These are phyloP conservation scores for Quadroppia sp. DNA, from an alignment of 2,888 invertebrate genomes.

Conservation along the genomic window DNA sequence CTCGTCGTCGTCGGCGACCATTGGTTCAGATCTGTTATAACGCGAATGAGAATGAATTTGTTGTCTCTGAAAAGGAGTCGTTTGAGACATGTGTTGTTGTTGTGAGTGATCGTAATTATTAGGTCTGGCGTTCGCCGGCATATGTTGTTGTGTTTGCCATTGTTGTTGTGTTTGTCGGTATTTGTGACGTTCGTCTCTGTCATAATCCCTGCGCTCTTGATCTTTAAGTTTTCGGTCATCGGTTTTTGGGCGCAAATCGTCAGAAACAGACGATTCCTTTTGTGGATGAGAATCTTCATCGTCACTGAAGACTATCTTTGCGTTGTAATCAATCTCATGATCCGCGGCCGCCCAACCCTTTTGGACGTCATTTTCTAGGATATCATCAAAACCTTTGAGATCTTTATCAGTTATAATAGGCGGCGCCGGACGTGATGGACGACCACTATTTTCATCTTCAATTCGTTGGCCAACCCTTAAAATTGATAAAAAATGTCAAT, in stretches of 20 bases:
- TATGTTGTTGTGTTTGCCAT: conserved; percentile 1
- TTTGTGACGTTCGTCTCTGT: neutral
- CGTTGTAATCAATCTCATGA: conserved; percentile 90
- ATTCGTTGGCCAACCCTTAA: neutral
- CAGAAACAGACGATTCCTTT: neutral
- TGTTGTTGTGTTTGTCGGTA: neutral
- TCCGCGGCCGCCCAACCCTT: conserved; percentile 76
- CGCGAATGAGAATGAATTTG: conserved; percentile 33
- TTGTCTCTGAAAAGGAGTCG: conserved; percentile 12
- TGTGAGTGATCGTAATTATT: neutral
- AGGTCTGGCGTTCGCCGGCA: conserved; percentile 5
- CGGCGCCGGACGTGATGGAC: conserved; percentile 3
- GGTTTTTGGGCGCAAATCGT: neutral
- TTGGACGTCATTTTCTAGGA: conserved; percentile 60
- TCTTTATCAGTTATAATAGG: conserved; percentile 89
- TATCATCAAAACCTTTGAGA: conserved; percentile 83
- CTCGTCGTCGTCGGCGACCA: conserved; percentile 60
- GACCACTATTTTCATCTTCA: neutral
- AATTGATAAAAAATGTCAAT: no score
- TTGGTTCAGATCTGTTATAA: conserved; percentile 27
- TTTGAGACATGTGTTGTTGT: neutral
- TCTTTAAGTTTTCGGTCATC: neutral
- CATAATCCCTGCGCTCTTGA: conserved; percentile 28
- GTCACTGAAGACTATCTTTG: conserved; percentile 89
- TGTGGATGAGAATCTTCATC: conserved; percentile 62